A percentile compares a stretch with the other conserved stretches of the same genome.
Conservation (phyloP, 2,888 invertebrate species). For the Girardia tigrina region DNA sequence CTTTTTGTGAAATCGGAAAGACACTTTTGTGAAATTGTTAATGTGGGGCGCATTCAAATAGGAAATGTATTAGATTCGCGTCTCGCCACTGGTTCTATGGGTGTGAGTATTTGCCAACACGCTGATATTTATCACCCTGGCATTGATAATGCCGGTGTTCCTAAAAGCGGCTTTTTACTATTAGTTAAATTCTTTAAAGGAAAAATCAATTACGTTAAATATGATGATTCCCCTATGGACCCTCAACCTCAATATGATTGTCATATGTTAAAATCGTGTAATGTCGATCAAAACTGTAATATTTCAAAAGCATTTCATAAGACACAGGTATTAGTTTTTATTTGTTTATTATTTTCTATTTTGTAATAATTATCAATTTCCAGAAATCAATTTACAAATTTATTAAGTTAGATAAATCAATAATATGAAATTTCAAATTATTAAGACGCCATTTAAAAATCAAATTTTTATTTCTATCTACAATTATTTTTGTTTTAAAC, state of each 20-base stretch:
- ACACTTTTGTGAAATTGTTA: not conserved
- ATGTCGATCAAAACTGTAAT: not conserved
- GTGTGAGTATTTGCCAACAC: not conserved
- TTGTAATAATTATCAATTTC: no score
- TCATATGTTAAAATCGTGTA: not conserved
- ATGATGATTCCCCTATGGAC: not conserved
- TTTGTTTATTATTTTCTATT: no score
- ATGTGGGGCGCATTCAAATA: not conserved
- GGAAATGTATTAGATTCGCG: not conserved
- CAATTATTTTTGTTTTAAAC: no score
- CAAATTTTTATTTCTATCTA: no score
- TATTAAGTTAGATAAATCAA: no score
- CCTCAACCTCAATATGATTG: not conserved
- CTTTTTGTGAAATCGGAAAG: not conserved
- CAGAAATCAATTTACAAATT: no score
- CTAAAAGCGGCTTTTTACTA: not conserved
- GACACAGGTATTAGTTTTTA: not conserved
- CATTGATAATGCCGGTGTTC: not conserved
- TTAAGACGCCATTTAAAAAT: no score
- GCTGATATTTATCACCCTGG: constrained; percentile 13
- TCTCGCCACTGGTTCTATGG: not conserved
- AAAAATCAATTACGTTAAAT: not conserved
- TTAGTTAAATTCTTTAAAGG: not conserved
- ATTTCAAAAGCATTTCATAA: not conserved
- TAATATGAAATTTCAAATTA: no score